Evolutionary conservation across 2,797 vertebrate genomes (phyloP).

Genomic region (Poeciliopsis gracilis): DNA sequence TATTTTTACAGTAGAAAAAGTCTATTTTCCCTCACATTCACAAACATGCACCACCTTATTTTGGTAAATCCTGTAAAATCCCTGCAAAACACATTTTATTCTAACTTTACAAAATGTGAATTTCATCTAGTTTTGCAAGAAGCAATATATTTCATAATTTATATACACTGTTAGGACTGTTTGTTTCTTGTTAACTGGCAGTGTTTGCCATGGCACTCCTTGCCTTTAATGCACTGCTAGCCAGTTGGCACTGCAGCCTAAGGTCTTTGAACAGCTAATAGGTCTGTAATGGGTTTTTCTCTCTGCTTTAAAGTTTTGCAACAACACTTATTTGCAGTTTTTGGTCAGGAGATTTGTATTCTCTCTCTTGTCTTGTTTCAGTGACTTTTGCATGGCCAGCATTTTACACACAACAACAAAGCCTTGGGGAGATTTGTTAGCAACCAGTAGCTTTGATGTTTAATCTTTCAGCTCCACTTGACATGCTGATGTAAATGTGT

Average conservation of each 20-base stretch:
- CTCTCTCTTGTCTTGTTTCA: conserved; percentile 35
- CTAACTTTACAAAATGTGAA: neutral
- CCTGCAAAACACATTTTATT: neutral
- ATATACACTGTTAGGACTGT: neutral
- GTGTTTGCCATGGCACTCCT: conserved; percentile 34
- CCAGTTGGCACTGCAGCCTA: conserved; percentile 61
- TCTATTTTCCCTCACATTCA: neutral
- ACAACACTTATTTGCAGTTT: conserved; percentile 34
- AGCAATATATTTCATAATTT: neutral
- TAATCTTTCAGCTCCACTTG: conserved; percentile 3
- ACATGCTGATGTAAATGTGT: neutral
- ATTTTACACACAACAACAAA: conserved; percentile 12
- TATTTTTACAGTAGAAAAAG: neutral
- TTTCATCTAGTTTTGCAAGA: neutral
- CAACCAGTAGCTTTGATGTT: conserved; percentile 13
- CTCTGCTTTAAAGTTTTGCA: conserved; percentile 50
- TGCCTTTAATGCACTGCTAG: conserved; percentile 56
- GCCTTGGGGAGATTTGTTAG: conserved; percentile 12
- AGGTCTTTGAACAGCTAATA: conserved; percentile 40
- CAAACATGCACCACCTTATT: neutral
- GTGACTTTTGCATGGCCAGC: conserved; percentile 28
- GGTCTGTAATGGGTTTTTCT: conserved; percentile 61
- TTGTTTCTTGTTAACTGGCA: conserved; percentile 19
- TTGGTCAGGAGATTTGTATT: conserved; percentile 33
- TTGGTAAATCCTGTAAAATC: neutral